Evolutionary conservation across 2,888 invertebrate species (phyloP), one percentile per base, ranked within the genome.

Genomic region (Melitaea athalia): DNA sequence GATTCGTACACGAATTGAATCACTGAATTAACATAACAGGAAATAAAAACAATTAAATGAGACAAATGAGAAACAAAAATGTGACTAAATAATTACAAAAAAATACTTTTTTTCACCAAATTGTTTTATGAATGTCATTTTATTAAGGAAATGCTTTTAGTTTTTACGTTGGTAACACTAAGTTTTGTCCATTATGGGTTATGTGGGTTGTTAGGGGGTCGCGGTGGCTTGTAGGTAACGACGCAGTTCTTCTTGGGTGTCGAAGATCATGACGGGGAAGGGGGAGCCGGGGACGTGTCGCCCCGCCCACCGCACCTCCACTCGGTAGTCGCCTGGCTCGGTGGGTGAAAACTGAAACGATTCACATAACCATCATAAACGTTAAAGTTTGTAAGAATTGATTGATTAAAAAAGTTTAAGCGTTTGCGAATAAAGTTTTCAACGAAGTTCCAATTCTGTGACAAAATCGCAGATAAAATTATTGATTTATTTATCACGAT

Each of bases 181-280:
- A 24, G 6, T 49, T 10, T 7, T 50, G 15, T 50, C 3, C 17
- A 8, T 53, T 53, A 53, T 33, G 14, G 24, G 24, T 24, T 24
- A 24, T 14, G 31, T 31, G 47, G 42, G 52, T 53, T 31, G 3
- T 57, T 42, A 24, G 8, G 33, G 15, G 38, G 89, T 81, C 53
- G 90, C 85, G 43, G 81, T 81, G 43, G 91, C 89, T 64, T 91
- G 92, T 74, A 95, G 82, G 84, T 95, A 96, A 75, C 95, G 92
- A 70, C 95, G 94, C 71, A 99, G 94, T 88, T 99, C 99, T 86
- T 99, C 98, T 86, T 99, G 98, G 10, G 99, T 99, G 88, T 99
- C 99, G 88, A 99, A 99, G 80, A 99, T 99, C 97, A 99, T 98
- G 74, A 99, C 99, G 72, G 97, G 97, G 94, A 99, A 99, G 0